Evolutionary conservation across 2,797 vertebrate species (phyloP), one percentile per base, ranked within the genome.

Genomic region (Epinephelus awoara): DNA sequence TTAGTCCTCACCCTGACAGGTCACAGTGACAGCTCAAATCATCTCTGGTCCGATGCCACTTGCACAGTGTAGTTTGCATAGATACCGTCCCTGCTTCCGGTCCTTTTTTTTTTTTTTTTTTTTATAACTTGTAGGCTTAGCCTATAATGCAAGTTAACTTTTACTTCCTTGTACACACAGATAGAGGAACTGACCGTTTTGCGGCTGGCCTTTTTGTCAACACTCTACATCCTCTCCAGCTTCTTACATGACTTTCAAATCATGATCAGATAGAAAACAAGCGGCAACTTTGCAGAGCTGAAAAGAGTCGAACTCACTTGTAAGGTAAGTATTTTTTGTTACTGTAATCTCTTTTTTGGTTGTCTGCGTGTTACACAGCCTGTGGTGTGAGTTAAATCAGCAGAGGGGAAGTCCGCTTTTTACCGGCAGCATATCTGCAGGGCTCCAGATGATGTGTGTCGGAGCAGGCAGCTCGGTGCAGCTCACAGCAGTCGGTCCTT

Each of bases 121-220:
- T 89, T 64, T 38, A 87, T 81, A 85, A 82, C 88, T 72, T 75
- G 75, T 38, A 29, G 40, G 75, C 88, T 83, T 67, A 87, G 92
- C 79, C 76, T 91, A 67, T 88, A 93, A 89, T 88, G 88, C 92
- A 89, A 88, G 85, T 91, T 42, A 89, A 94, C 92, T 94, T 91
- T 94, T 90, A 96, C 95, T 96, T 96, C 95, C 96, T 96, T 85
- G 86, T 96, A 70, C 88, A 86, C 62, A 59, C 77, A 88, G 94
- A 95, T 95, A 94, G 95, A 96, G 96, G 96, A 96, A 96, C 94
- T 95, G 93, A 87, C 93, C 91, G 89, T 87, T 85, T 73, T 79
- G 90, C 67, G 77, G 77, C 89, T 85, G 83, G 80, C 40, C 85
- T 64, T 79, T 62, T 75, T 83, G 66, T 74, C 81, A 83, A 79